Evolutionary conservation across 1,140 invertebrate species (phyloP).

Genomic region (Metaphire vulgaris): DNA sequence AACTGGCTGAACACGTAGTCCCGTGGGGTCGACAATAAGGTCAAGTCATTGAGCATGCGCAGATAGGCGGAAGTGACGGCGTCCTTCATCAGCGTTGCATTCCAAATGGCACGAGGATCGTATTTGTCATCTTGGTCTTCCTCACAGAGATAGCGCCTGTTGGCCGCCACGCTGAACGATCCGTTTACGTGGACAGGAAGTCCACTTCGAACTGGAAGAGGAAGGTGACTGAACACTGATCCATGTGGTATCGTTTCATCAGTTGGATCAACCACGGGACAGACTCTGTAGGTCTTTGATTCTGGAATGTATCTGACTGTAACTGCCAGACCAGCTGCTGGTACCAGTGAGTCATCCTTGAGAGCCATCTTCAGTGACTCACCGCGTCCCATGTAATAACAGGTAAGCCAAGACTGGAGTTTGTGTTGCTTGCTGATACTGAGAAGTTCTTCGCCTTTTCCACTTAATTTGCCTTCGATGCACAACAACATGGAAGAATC

Average conservation of each 20-base stretch:
- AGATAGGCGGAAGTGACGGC: conserved; percentile 26
- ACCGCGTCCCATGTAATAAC: conserved; percentile 23
- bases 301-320: conserved; percentile 19
- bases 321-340: conserved; percentile 28
- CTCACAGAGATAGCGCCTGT: conserved; percentile 31
- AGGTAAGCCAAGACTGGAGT: conserved; percentile 27
- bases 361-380: conserved; percentile 28
- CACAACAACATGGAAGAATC: conserved; percentile 4
- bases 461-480: not conserved
- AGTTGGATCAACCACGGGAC: not conserved
- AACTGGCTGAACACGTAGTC: conserved; percentile 15
- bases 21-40: not conserved
- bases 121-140: conserved; percentile 33
- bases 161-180: conserved; percentile 36
- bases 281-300: conserved; percentile 8
- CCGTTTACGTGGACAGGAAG: conserved; percentile 37
- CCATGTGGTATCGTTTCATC: not conserved
- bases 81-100: conserved; percentile 33
- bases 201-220: conserved; percentile 34
- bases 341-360: conserved; percentile 27
- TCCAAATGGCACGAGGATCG: conserved; percentile 33
- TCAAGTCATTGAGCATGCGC: conserved; percentile 16
- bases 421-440: not conserved
- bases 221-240: conserved; percentile 34
- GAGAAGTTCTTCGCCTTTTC: not conserved